phyloP scores from a whole-genome alignment of 1,140 invertebrate genomes.

The Oedothorax gibbosus region DNA sequence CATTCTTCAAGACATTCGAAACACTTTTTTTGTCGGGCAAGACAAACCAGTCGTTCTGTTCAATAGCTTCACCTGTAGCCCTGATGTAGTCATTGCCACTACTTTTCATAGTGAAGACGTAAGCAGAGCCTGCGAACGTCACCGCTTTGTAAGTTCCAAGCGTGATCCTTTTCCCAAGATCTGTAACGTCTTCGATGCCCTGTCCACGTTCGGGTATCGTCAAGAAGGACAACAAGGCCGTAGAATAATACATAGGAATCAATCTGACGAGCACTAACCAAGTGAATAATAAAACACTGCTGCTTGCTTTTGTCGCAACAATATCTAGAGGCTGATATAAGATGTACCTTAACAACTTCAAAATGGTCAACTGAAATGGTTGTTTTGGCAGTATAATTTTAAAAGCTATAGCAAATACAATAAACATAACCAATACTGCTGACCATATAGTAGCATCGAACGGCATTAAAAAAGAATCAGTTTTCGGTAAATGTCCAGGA shows the following conservation, averaged over 20 bases:
- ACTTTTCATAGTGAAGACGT: not conserved
- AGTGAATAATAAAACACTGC: not conserved
- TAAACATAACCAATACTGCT: not conserved
- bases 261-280: not conserved
- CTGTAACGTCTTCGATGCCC: not conserved
- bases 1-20: not conserved
- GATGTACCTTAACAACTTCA: not conserved
- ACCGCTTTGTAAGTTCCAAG: not conserved
- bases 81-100: not conserved
- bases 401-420: not conserved
- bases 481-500: conserved; percentile 10
- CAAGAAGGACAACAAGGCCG: conserved; percentile 15
- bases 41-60: not conserved
- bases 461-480: not conserved
- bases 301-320: not conserved
- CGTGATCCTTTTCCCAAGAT: not conserved
- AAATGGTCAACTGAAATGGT: not conserved
- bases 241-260: conserved; percentile 15
- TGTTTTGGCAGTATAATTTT: not conserved
- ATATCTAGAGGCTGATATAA: conserved; percentile 21
- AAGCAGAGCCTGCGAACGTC: not conserved
- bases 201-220: conserved; percentile 6
- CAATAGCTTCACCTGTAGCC: not conserved
- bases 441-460: conserved; percentile 12
- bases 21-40: not conserved